phyloP scores from a whole-genome alignment of 2,113 vertebrate genomes.

The Paradoxurus hermaphroditus region DNA sequence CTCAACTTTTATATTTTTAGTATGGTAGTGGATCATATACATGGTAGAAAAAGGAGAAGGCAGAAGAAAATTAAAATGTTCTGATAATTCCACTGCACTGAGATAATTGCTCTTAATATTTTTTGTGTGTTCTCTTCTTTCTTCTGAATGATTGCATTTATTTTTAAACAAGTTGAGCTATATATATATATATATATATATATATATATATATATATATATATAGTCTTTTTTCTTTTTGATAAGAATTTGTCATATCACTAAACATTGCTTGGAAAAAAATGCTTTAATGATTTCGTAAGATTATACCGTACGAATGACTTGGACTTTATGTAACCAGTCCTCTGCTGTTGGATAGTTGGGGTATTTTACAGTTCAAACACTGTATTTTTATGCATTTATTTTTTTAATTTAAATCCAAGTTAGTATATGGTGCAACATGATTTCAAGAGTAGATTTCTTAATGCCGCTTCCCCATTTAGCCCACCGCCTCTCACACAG shows the following conservation, averaged over 20 bases:
- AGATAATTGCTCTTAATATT: not conserved
- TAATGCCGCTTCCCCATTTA: too few species aligned
- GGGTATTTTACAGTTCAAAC: not conserved
- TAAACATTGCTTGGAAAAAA: slow-evolving; percentile 2
- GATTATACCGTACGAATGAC: not conserved
- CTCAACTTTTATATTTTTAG: not conserved
- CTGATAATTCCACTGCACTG: not conserved
- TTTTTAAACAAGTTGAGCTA: not conserved
- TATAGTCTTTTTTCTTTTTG: not conserved
- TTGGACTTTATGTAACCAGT: not conserved
- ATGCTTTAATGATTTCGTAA: not conserved
- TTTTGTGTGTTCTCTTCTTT: not conserved
- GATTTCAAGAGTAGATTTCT: too few species aligned
- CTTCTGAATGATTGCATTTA: not conserved
- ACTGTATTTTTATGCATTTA: not conserved
- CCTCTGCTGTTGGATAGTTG: not conserved
- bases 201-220: too few species aligned
- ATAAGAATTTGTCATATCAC: slow-evolving; percentile 3
- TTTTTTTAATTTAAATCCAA: too few species aligned
- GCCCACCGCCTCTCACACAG: too few species aligned
- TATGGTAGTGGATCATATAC: not conserved
- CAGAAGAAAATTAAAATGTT: not conserved
- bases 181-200: too few species aligned
- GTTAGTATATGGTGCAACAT: too few species aligned
- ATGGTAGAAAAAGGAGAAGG: not conserved